Percentiles rank a stretch among this genome's conserved stretches.
These are phyloP conservation scores for Aptenodytes forsteri DNA, from an alignment of 2,113 vertebrate species.

Conservation along the genomic window DNA sequence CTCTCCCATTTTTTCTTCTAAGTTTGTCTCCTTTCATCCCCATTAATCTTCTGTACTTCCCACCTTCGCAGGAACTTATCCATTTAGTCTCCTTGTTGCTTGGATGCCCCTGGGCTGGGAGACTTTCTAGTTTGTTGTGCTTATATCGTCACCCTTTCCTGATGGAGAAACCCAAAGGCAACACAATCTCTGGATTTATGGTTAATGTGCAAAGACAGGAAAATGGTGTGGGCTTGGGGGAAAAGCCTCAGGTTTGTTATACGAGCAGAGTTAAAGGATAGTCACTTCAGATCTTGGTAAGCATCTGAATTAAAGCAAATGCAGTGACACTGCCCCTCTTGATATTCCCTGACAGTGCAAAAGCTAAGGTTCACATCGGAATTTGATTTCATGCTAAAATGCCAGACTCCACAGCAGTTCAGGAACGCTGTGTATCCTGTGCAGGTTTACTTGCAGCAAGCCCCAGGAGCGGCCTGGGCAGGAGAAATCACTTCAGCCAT, in stretches of 20 bases:
- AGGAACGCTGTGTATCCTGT: background rate
- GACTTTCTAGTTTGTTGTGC: background rate
- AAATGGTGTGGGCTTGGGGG: background rate
- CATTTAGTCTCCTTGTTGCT: background rate
- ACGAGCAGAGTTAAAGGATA: background rate
- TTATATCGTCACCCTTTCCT: background rate
- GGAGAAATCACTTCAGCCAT: background rate
- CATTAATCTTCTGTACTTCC: background rate
- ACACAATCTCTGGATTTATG: background rate
- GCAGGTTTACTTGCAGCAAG: background rate
- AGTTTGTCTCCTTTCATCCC: background rate
- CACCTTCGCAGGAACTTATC: background rate
- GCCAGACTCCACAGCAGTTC: background rate
- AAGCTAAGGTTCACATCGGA: background rate
- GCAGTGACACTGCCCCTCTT: background rate
- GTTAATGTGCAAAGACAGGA: background rate
- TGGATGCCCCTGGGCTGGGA: background rate
- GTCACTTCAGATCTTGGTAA: conserved; percentile 3
- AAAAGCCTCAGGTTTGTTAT: background rate
- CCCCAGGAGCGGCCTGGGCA: background rate
- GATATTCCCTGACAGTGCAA: background rate
- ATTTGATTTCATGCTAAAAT: background rate
- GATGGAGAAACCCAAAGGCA: conserved; percentile 4
- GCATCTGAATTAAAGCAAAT: conserved; percentile 1
- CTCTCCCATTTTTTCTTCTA: background rate